Base-by-base conservation (phyloP, 2,797 vertebrate species). In the Thripadectes ignobilis region DNA sequence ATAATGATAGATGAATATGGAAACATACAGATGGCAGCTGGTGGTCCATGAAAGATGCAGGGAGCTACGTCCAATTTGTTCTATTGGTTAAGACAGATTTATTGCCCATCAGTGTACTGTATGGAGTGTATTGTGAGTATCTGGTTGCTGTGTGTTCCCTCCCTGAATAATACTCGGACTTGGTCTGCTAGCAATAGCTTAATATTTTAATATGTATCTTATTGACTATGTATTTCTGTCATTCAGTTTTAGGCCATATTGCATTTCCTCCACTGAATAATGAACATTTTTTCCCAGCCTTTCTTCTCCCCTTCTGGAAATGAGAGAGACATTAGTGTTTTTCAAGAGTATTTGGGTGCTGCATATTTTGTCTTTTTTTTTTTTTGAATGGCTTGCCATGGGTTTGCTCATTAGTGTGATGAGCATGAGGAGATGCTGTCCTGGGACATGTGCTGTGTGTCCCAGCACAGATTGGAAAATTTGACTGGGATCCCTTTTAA, bases 301-400 rank as follows among this genome's bases (percentile, higher is more conserved):
- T 11, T 86, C 30, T 77, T 58, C 20, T 85, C 23, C 26, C 13
- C 14, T 71, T 24, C 34, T 65, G 80, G 52, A 85, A 69, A 66
- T 34, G 67, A 38, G 92, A n/a, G 29, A 71, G 4, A 34, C 23
- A 5, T 39, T 58, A 32, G 2, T 71, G 19, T n/a, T 94, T 89
- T 51, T 58, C 32, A 52, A 39, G 49, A 39, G 13, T 73, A 46
- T 24, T 7, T 45, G 10, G 6, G 6, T 54, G 26, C 21, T 0
- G 0, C 0, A 0, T 32, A 30, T 49, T 61, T 45, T n/a, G n/a
- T n/a, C n/a, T n/a, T n/a, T n/a, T n/a, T n/a, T n/a, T 69, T 69
- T 36, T 78, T 94, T 71, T 46, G n/a, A 55, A 61, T 23, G 41
- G 13, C 32, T 81, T 75, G 24, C 62, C 7, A 1, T 29, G 27